Evolutionary conservation across 1,140 invertebrate species (phyloP).

Genomic region (Ceratosolen fusciceps): DNA sequence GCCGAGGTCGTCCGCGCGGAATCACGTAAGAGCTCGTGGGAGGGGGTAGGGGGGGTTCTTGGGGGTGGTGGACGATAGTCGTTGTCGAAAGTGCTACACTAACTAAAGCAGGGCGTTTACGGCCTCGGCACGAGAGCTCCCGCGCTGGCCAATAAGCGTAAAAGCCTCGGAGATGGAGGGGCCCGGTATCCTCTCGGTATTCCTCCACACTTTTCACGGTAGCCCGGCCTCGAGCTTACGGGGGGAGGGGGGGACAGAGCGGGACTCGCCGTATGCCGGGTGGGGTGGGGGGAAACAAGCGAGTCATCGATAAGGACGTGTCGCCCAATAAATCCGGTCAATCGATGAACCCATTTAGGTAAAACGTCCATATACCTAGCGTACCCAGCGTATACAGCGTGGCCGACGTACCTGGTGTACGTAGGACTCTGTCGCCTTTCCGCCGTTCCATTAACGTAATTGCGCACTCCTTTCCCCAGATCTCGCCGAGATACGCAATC

Average conservation of each 20-base stretch:
- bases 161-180: conserved; percentile 48
- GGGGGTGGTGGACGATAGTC: too few species aligned
- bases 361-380: too few species aligned
- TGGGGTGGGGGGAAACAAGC: neutral
- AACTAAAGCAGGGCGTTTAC: neutral
- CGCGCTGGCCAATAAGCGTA: conserved; percentile 50
- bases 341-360: conserved; percentile 35
- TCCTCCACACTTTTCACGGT: conserved; percentile 19
- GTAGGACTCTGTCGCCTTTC: too few species aligned
- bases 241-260: neutral
- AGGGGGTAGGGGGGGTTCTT: too few species aligned
- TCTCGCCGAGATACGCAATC: neutral
- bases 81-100: conserved; percentile 19
- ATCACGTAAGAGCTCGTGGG: conserved; percentile 38
- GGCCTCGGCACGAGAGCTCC: conserved; percentile 24
- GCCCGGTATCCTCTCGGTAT: conserved; percentile 40
- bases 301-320: conserved; percentile 19
- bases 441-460: conserved; percentile 2
- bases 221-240: neutral
- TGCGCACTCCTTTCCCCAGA: conserved; percentile 7
- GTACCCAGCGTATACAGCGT: too few species aligned
- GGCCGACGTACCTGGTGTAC: too few species aligned
- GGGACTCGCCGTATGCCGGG: neutral
- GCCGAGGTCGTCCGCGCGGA: neutral
- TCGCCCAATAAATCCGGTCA: conserved; percentile 1